phyloP scores from a whole-genome alignment of 2,888 invertebrate genomes.

The Deroplatys truncata region DNA sequence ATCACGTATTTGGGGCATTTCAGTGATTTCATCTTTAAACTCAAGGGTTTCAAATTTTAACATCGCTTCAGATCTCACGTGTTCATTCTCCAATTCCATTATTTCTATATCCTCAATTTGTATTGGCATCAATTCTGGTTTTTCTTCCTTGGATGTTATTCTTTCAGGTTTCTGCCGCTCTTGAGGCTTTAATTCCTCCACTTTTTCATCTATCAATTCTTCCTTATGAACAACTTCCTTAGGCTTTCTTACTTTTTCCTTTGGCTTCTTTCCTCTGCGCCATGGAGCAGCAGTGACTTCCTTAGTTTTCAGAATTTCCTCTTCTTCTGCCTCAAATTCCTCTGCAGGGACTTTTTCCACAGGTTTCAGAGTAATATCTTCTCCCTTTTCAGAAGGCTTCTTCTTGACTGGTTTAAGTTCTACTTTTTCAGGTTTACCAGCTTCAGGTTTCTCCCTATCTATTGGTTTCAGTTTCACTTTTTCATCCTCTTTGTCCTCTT shows the following conservation, averaged over 20 bases:
- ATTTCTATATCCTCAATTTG: slow-evolving; percentile 17
- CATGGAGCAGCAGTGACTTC: slow-evolving; percentile 35
- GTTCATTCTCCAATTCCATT: neutral
- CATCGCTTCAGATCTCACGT: neutral
- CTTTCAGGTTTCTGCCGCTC: slow-evolving; percentile 5
- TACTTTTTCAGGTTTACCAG: slow-evolving; percentile 29
- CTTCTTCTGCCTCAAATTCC: slow-evolving; percentile 24
- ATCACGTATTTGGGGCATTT: neutral
- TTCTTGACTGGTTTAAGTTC: neutral
- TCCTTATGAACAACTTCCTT: slow-evolving; percentile 33
- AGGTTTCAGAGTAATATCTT: slow-evolving; percentile 17
- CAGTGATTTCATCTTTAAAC: neutral
- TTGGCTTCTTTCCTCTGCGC: slow-evolving; percentile 35
- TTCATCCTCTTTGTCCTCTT: neutral
- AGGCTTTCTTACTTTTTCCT: slow-evolving; percentile 28
- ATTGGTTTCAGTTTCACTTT: neutral
- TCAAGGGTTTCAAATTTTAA: neutral
- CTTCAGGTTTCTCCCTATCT: slow-evolving; percentile 32
- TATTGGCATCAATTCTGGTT: slow-evolving; percentile 7
- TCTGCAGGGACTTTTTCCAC: slow-evolving; percentile 34
- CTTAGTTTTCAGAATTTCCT: neutral
- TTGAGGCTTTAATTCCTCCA: slow-evolving; percentile 31
- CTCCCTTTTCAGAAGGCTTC: slow-evolving; percentile 2
- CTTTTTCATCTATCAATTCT: slow-evolving; percentile 31
- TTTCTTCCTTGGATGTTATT: neutral